Percentiles rank a stretch among this genome's conserved stretches.
These are phyloP conservation scores for Nematolebias whitei DNA, from an alignment of 2,113 vertebrate genomes.

Conservation along the genomic window DNA sequence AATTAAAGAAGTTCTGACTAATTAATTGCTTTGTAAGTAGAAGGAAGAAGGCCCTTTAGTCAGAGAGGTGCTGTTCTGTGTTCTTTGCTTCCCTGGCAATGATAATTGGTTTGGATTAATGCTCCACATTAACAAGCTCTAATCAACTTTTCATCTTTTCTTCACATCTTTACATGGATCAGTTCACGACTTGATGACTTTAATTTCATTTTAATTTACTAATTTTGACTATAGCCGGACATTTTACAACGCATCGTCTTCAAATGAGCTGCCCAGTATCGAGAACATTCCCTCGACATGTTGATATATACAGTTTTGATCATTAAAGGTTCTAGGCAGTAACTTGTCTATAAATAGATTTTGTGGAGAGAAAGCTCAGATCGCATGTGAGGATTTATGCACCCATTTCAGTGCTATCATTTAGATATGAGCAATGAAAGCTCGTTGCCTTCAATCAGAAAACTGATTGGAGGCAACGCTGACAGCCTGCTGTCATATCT, in stretches of 20 bases:
- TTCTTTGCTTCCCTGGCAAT: constrained; percentile 43
- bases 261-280: not conserved
- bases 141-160: constrained; percentile 42
- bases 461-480: not conserved
- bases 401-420: constrained; percentile 1
- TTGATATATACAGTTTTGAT: not conserved
- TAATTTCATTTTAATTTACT: constrained; percentile 40
- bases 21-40: constrained; percentile 68
- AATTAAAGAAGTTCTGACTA: constrained; percentile 60
- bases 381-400: not conserved
- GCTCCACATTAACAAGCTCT: constrained; percentile 45
- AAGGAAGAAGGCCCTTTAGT: constrained; percentile 46
- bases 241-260: constrained; percentile 15
- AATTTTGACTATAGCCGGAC: constrained; percentile 22
- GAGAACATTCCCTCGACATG: not conserved
- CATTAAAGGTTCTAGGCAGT: no score
- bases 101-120: constrained; percentile 70
- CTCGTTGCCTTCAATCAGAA: constrained; percentile 12
- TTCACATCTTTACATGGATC: constrained; percentile 31
- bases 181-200: constrained; percentile 33
- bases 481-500: constrained; percentile 18
- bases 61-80: constrained; percentile 45
- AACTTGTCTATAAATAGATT: not conserved
- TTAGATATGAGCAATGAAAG: constrained; percentile 10
- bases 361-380: constrained; percentile 2